Percentiles rank a stretch among this genome's conserved stretches.
Evolutionary conservation across 2,888 invertebrate species (phyloP).

Genomic region (Periphyllus acericola): DNA sequence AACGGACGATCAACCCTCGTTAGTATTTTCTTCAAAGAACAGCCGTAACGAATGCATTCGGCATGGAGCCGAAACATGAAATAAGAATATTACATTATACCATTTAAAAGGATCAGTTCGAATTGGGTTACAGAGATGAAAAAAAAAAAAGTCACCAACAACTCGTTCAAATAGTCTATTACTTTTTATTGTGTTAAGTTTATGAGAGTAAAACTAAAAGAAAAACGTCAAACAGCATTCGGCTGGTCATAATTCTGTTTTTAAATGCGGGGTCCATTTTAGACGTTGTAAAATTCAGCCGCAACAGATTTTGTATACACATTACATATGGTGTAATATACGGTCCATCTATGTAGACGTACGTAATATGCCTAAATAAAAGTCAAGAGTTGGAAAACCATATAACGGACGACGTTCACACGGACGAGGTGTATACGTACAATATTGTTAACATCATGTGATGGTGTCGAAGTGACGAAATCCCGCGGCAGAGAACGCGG

Average conservation of each 20-base stretch:
- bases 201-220: slow-evolving; percentile 12
- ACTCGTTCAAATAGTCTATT: slow-evolving; percentile 44
- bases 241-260: slow-evolving; percentile 33
- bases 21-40: slow-evolving; percentile 50
- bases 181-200: slow-evolving; percentile 26
- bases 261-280: slow-evolving; percentile 22
- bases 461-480: too few species aligned
- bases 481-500: too few species aligned
- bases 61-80: slow-evolving; percentile 26
- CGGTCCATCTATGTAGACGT: background rate
- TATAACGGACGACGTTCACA: too few species aligned
- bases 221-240: slow-evolving; percentile 8
- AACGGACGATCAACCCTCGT: slow-evolving; percentile 51
- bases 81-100: slow-evolving; percentile 24
- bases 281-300: slow-evolving; percentile 28
- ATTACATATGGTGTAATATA: background rate
- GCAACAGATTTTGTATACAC: slow-evolving; percentile 8
- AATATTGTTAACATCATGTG: too few species aligned
- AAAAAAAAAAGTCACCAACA: slow-evolving; percentile 32
- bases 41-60: slow-evolving; percentile 54
- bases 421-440: too few species aligned
- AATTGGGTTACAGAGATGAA: slow-evolving; percentile 23
- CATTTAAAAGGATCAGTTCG: slow-evolving; percentile 10
- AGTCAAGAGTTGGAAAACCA: too few species aligned
- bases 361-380: too few species aligned